Percentiles rank a stretch among this genome's conserved stretches.
Conservation (phyloP, 2,888 invertebrate genomes). For the Tipula vernalis region DNA sequence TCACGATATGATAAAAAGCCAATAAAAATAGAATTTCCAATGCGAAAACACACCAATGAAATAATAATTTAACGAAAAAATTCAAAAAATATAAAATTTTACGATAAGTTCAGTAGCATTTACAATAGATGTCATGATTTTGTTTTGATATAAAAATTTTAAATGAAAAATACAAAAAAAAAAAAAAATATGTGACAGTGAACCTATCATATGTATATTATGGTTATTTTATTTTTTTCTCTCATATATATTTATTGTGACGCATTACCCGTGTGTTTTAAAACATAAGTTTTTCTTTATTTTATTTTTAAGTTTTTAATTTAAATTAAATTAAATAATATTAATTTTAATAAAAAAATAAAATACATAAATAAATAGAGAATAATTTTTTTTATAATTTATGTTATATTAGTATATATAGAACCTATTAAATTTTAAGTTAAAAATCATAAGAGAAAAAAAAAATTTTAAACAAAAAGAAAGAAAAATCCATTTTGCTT, state of each 20-base stretch:
- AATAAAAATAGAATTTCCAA: background rate
- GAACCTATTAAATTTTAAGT: background rate
- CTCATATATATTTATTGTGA: background rate
- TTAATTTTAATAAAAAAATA: background rate
- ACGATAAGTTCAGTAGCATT: background rate
- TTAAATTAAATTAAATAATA: background rate
- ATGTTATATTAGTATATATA: background rate
- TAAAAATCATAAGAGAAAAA: background rate
- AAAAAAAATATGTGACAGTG: background rate
- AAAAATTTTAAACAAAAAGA: background rate
- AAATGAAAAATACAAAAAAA: background rate
- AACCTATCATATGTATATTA: background rate
- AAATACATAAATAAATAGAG: background rate
- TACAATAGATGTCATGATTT: background rate
- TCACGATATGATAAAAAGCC: background rate
- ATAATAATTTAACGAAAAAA: background rate
- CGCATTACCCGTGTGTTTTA: conserved; percentile 6
- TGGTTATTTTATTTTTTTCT: background rate
- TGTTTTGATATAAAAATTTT: background rate
- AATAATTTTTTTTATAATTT: background rate
- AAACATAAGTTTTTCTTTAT: background rate
- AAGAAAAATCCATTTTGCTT: background rate
- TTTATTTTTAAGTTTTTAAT: conserved; percentile 6
- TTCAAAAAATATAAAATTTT: background rate
- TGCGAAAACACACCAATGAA: background rate